Evolutionary conservation across 1,140 invertebrate genomes (phyloP).

Genomic region (Pentalonia nigronervosa): DNA sequence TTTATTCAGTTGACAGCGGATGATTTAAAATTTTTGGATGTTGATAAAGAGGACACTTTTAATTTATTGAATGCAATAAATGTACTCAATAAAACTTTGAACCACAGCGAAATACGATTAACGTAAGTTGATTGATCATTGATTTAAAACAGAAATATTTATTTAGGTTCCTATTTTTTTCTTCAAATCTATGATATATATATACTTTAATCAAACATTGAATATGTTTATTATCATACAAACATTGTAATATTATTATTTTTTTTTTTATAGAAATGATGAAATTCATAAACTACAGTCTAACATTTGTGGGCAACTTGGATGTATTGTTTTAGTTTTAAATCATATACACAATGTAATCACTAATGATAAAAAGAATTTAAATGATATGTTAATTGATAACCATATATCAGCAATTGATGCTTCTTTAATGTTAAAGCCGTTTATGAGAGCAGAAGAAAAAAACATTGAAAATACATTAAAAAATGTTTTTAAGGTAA

Average conservation of each 20-base stretch:
- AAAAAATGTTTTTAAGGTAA: constrained; percentile 34
- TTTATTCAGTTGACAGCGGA: neutral
- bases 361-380: neutral
- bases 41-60: neutral
- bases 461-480: constrained; percentile 22
- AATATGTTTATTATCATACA: too few species aligned
- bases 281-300: constrained; percentile 40
- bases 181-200: neutral
- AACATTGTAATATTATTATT: too few species aligned
- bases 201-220: neutral
- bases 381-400: constrained; percentile 17
- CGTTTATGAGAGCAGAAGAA: constrained; percentile 42
- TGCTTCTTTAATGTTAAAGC: constrained; percentile 42
- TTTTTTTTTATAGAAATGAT: constrained; percentile 36
- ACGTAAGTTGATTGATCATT: constrained; percentile 17
- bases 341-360: neutral
- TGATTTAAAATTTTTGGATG: constrained; percentile 10
- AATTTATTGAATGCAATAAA: neutral
- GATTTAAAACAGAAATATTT: neutral
- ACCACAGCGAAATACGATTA: neutral
- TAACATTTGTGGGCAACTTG: constrained; percentile 40
- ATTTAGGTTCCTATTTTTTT: neutral
- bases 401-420: constrained; percentile 38
- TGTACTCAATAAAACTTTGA: constrained; percentile 22
- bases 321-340: neutral